Percentiles rank a stretch among this genome's conserved stretches.
These are phyloP conservation scores for Conus canariensis DNA, from an alignment of 2,888 invertebrate species.

Conservation along the genomic window DNA sequence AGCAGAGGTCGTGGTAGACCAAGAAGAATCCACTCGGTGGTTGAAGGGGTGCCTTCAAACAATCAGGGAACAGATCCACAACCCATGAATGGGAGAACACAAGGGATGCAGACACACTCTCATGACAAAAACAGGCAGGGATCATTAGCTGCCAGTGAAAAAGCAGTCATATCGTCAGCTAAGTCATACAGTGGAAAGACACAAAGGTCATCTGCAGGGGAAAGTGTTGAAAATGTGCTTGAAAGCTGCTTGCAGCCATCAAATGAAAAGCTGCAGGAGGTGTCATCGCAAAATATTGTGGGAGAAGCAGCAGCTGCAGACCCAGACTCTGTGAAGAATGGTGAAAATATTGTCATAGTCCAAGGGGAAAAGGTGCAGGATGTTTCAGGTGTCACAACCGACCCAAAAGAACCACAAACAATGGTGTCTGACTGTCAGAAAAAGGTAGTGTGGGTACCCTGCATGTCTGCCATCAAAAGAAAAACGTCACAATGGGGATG, in stretches of 20 bases:
- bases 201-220: neutral
- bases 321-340: neutral
- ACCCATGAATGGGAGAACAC: neutral
- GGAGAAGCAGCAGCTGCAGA: neutral
- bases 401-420: neutral
- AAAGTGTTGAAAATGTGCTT: neutral
- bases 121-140: neutral
- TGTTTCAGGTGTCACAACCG: too few relatives aligned
- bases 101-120: neutral
- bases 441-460: neutral
- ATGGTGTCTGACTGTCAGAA: neutral
- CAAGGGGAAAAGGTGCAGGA: neutral
- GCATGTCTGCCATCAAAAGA: neutral
- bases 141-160: neutral
- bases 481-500: neutral
- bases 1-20: conserved; percentile 16
- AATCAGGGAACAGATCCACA: neutral
- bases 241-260: neutral
- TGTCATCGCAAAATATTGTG: neutral
- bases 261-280: neutral
- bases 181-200: neutral
- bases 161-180: neutral
- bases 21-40: neutral
- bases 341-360: neutral
- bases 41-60: neutral